A percentile compares a stretch with the other conserved stretches of the same genome.
phyloP scores from a whole-genome alignment of 2,888 invertebrate species.

The Phyllotreta cruciferae region DNA sequence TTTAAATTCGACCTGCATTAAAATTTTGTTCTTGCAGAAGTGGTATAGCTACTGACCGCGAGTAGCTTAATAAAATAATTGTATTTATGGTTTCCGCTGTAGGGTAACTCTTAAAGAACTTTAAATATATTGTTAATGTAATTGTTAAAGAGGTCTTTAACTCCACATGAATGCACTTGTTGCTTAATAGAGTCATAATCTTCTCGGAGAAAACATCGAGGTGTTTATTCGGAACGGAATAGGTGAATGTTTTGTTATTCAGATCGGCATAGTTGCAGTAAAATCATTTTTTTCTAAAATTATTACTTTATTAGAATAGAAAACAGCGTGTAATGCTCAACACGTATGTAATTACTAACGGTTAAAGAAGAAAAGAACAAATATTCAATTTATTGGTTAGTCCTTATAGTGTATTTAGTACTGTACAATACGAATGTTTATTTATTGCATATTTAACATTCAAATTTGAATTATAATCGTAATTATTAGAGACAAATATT shows the following conservation, averaged over 20 bases:
- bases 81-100: conserved; percentile 20
- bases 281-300: no score
- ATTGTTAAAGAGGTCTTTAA: conserved; percentile 14
- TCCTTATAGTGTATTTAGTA: no score
- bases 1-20: conserved; percentile 17
- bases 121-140: conserved; percentile 7
- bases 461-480: no score
- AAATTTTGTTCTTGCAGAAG: conserved; percentile 10
- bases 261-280: no score
- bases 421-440: no score
- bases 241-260: conserved; percentile 6
- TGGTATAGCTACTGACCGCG: conserved; percentile 4
- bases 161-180: conserved; percentile 13
- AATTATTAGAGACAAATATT: conserved; percentile 1
- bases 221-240: conserved; percentile 10
- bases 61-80: conserved; percentile 17
- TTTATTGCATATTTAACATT: no score
- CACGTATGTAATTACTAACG: no score
- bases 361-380: no score
- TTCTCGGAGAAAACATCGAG: conserved; percentile 12
- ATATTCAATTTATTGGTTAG: no score
- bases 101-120: conserved; percentile 14
- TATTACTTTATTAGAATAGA: no score
- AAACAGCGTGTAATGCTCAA: no score
- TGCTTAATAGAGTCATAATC: neutral